These are phyloP conservation scores for Sorex araneus DNA, from an alignment of 2,113 vertebrate genomes.

Conservation along the genomic window DNA sequence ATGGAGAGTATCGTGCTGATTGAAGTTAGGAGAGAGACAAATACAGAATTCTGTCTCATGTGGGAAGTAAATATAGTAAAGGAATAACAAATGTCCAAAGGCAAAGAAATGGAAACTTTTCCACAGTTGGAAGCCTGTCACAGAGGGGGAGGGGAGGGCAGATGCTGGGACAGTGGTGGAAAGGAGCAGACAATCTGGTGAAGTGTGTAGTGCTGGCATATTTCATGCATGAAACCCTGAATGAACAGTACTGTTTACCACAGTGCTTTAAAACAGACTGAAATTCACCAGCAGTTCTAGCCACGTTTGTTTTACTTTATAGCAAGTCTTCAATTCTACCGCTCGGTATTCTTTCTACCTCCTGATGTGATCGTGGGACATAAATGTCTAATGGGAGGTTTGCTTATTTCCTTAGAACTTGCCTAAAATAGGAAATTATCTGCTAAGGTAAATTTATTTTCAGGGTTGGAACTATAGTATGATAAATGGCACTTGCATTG, in stretches of 20 bases:
- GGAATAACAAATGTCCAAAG: too few species aligned
- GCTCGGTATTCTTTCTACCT: not conserved
- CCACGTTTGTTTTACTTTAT: not conserved
- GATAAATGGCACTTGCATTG: too few species aligned
- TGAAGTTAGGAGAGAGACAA: too few species aligned
- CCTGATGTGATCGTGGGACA: not conserved
- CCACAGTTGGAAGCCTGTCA: too few species aligned
- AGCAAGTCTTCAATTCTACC: not conserved
- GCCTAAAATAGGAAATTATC: slow-evolving; percentile 23
- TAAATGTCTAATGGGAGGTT: slow-evolving; percentile 44
- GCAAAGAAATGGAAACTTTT: too few species aligned
- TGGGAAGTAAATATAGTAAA: too few species aligned
- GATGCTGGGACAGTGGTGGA: not conserved
- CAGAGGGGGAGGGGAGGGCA: too few species aligned
- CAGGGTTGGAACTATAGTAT: too few species aligned
- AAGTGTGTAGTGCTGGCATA: not conserved
- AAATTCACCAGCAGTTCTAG: slow-evolving; percentile 7
- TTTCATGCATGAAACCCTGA: too few species aligned
- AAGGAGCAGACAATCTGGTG: not conserved
- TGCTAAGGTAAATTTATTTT: not conserved
- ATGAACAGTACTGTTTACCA: too few species aligned
- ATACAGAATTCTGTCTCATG: too few species aligned
- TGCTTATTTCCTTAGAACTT: slow-evolving; percentile 26
- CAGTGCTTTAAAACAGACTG: not conserved
- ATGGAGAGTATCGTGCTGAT: too few species aligned